Evolutionary conservation across 2,113 vertebrate species (phyloP).

Genomic region (Nansenia antarctica): DNA sequence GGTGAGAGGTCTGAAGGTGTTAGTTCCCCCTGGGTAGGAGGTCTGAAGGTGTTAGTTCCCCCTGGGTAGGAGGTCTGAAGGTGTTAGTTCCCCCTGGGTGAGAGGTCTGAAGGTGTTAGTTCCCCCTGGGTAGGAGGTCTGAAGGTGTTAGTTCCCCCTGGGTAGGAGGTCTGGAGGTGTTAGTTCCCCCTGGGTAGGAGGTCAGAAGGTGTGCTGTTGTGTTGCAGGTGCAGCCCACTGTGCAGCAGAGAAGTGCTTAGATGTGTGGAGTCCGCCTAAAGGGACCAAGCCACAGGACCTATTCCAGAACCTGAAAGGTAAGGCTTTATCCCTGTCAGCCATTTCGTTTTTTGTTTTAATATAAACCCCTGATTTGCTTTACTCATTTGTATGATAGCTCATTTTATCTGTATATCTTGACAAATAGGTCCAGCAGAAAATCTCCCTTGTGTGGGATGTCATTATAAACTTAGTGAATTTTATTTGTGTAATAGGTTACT

Average conservation of each 20-base stretch:
- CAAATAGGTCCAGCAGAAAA: too few relatives aligned
- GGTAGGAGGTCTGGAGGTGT: too few relatives aligned
- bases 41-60: too few relatives aligned
- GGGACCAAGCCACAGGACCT: neutral
- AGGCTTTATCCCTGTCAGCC: neutral
- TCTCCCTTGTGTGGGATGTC: neutral
- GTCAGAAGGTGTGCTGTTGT: neutral
- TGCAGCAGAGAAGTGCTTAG: constrained; percentile 8
- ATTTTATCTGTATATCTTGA: too few relatives aligned
- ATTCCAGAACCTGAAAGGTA: constrained; percentile 3
- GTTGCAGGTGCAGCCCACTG: constrained; percentile 21
- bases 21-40: neutral
- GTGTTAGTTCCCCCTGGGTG: neutral
- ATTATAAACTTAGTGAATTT: neutral
- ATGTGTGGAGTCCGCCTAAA: neutral
- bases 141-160: neutral
- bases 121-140: too few relatives aligned
- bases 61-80: too few relatives aligned
- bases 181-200: neutral
- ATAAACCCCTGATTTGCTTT: neutral
- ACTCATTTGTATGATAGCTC: neutral
- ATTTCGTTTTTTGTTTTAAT: neutral
- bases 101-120: neutral
- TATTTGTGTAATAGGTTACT: neutral
- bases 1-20: too few relatives aligned